These are phyloP conservation scores for Pachyramphus minor DNA, from an alignment of 2,113 vertebrate species.

Conservation along the genomic window DNA sequence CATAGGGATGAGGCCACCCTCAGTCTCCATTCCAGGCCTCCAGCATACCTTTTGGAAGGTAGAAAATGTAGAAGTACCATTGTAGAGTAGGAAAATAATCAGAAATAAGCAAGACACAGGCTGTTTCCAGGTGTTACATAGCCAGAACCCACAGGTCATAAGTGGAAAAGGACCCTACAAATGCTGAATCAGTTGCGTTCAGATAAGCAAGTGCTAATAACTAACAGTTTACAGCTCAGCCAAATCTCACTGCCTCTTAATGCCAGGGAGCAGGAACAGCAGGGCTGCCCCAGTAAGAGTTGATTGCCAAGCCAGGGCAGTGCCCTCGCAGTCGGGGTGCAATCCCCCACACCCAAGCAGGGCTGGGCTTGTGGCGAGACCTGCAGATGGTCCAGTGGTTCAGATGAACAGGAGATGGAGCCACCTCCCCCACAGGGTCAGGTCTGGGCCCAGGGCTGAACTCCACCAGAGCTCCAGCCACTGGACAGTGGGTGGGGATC, in stretches of 20 bases:
- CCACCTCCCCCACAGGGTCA: not conserved
- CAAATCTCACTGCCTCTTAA: not conserved
- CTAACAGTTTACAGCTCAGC: not conserved
- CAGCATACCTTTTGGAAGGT: not conserved
- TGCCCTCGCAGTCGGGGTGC: fast-evolving
- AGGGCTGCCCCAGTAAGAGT: not conserved
- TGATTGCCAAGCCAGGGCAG: fast-evolving
- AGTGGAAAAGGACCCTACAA: not conserved
- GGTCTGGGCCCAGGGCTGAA: not conserved
- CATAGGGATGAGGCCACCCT: not conserved
- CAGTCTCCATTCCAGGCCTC: not conserved
- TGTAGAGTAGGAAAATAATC: not conserved
- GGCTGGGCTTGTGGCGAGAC: not conserved
- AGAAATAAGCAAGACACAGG: not conserved
- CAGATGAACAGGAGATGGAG: not conserved
- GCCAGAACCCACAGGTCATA: not conserved
- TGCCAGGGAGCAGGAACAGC: not conserved
- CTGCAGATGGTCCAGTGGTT: not conserved
- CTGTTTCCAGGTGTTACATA: fast-evolving
- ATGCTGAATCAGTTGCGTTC: not conserved
- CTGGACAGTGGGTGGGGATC: fast-evolving
- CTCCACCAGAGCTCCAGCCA: not conserved
- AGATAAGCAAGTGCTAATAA: not conserved
- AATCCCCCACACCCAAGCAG: fast-evolving
- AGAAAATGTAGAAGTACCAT: not conserved